Conservation (phyloP, 1,140 invertebrate species). For the Hylyphantes graminicola region DNA sequence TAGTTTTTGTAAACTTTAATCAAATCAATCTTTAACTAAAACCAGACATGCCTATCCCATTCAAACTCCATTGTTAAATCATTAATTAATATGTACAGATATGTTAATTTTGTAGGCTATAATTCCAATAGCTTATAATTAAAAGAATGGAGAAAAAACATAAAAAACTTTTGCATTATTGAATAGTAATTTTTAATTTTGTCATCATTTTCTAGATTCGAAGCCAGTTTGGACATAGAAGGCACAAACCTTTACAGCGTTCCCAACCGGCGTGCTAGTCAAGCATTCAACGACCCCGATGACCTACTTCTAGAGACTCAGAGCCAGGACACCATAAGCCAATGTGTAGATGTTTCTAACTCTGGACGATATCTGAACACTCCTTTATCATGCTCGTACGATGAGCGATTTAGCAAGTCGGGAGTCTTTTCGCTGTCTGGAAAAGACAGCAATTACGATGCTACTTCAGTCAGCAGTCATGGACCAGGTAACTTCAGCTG, state of each 20-base stretch:
- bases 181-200: not conserved
- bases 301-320: constrained; percentile 56
- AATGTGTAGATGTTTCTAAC: not conserved
- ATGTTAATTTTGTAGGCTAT: too few species aligned
- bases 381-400: constrained; percentile 45
- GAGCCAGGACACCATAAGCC: constrained; percentile 13
- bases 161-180: not conserved
- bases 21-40: too few species aligned
- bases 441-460: constrained; percentile 27
- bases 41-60: too few species aligned
- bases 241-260: constrained; percentile 67
- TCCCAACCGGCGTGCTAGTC: constrained; percentile 67
- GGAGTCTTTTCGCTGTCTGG: not conserved
- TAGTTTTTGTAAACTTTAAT: too few species aligned
- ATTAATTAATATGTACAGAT: too few species aligned
- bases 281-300: constrained; percentile 66
- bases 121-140: too few species aligned
- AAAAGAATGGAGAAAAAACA: too few species aligned
- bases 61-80: too few species aligned
- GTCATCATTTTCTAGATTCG: constrained; percentile 46
- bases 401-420: constrained; percentile 37
- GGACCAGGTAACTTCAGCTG: not conserved
- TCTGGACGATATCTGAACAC: constrained; percentile 12
- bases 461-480: constrained; percentile 21
- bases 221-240: constrained; percentile 55